Base-by-base conservation (phyloP, 2,797 vertebrate species). In the Oreortyx pictus region DNA sequence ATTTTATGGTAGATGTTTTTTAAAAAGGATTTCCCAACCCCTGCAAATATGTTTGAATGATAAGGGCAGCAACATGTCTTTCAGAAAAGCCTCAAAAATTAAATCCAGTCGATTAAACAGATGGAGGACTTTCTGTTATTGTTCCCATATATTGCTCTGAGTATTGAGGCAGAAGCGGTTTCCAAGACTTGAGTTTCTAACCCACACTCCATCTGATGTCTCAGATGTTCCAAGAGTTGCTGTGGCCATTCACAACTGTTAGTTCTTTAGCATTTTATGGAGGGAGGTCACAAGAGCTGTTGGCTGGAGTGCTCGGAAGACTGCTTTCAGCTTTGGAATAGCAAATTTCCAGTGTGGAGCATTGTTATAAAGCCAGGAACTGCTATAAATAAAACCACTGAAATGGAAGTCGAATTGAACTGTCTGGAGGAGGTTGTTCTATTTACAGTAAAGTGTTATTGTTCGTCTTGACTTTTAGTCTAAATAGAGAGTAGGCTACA, bases 351-450 rank as follows among this genome's bases (percentile, higher is more conserved):
- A 91, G 82, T 90, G 79, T 77, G 61, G 56, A 82, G 83, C 66
- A 44, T 88, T 80, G 74, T 93, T 96, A 65, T 20, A 83, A 90
- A 95, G 91, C 78, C 87, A 82, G 90, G 86, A 92, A 94, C 73
- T 82, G 49, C 93, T 95, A 95, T 89, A 90, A 78, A 96, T 96
- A 96, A 91, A 88, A 82, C 17, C 72, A 92, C 57, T 76, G 71
- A 89, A 94, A 93, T 62, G 70, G 86, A 76, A 95, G 87, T 67
- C 56, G 66, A 86, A 88, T 64, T 73, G 91, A 95, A 78, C 59
- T 68, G 66, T 84, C 86, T 86, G 82, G 80, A 52, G 19, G 91
- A 94, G 74, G 68, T 92, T 83, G 74, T 89, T 94, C 80, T 94
- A 67, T 93, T 95, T 93, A 88, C 95, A 92, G 89, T 93, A 80